Evolutionary conservation across 2,113 vertebrate species (phyloP), one percentile per base, ranked within the genome.

Genomic region (Hemiscyllium ocellatum): DNA sequence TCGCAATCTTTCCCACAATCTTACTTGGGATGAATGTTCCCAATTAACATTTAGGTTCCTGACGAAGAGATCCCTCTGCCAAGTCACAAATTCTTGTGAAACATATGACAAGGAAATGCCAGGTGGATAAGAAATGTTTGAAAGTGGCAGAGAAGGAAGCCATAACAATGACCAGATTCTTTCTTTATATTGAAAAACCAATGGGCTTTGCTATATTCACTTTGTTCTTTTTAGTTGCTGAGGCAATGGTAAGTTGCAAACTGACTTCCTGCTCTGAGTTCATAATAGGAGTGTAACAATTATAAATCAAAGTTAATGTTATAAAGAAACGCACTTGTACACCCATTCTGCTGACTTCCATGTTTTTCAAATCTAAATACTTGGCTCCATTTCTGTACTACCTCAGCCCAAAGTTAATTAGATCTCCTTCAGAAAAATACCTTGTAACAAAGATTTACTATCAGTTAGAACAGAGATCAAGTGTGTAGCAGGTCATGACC

Each of bases 341-440:
- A 20, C 19, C 19, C 61, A 42, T 94, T 52, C 70, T 61, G 50
- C 33, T 90, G 56, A 61, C 69, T 52, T 47, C 1, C 22, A 33
- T 33, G 12, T 68, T 29, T 50, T 69, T 76, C 69, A 29, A 95
- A 76, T 33, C 29, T 76, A 72, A 95, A 76, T 72, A 72, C 42
- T 95, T 95, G 69, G 94, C 69, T 52, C 22, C 4, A 95, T 50
- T 95, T 95, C 42, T 50, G n/a, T 50, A 26, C n/a, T 29, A 10
- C 66, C 10, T 68, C 19, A 70, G 68, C 19, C 37, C 20, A 50
- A 19, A 72, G 24, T 72, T 50, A 72, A 72, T 52, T 95, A 52
- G 69, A 95, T 72, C 94, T 95, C 22, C 37, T 95, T 95, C 94
- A 47, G 69, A 69, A 72, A 72, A 69, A 72, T 69, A 95, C 68